Conservation (phyloP, 2,888 invertebrate species). For the Crossocerus cetratus region DNA sequence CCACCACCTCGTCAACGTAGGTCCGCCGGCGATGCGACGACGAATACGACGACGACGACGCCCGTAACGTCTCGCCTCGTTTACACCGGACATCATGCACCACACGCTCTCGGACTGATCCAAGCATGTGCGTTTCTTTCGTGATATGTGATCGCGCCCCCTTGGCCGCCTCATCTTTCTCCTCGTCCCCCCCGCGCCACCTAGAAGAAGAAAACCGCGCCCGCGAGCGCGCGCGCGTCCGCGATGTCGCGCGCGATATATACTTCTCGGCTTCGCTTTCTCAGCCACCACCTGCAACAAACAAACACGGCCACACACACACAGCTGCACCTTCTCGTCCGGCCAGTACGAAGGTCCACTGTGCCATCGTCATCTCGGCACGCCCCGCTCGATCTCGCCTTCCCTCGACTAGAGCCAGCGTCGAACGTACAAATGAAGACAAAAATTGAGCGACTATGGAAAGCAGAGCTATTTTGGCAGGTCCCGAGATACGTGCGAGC, state of each 20-base stretch:
- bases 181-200: not conserved
- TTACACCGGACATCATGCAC: constrained; percentile 35
- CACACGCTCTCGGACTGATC: constrained; percentile 52
- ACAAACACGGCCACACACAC: too few species aligned
- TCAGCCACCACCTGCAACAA: too few species aligned
- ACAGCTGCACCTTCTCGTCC: too few species aligned
- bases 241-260: too few species aligned
- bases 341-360: too few species aligned
- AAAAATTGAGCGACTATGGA: not conserved
- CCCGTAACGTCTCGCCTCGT: constrained; percentile 31
- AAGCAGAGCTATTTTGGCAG: constrained; percentile 6
- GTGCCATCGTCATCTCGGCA: too few species aligned
- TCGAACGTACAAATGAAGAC: not conserved
- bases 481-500: not conserved
- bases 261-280: too few species aligned
- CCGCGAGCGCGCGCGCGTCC: constrained; percentile 15
- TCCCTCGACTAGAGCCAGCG: constrained; percentile 3
- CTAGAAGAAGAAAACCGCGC: constrained; percentile 12
- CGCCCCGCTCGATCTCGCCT: too few species aligned
- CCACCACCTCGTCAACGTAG: constrained; percentile 16
- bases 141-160: constrained; percentile 55
- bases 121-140: constrained; percentile 44
- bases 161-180: constrained; percentile 26
- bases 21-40: constrained; percentile 30
- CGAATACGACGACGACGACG: constrained; percentile 12